phyloP scores from a whole-genome alignment of 2,888 invertebrate genomes.

The Perizoma flavofasciatum region DNA sequence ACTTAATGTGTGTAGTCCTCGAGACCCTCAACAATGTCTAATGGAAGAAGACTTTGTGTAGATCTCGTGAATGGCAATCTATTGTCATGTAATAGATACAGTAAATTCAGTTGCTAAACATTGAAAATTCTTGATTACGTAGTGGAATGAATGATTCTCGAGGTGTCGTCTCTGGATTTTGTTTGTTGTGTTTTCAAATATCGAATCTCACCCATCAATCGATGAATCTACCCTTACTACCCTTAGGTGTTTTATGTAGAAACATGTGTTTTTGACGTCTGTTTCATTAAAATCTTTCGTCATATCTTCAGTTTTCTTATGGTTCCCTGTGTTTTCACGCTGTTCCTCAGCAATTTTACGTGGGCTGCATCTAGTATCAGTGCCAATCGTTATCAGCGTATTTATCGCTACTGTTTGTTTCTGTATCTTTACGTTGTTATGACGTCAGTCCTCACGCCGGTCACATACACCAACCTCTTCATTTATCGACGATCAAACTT shows the following conservation, averaged over 20 bases:
- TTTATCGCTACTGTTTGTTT: constrained; percentile 78
- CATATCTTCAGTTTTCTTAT: constrained; percentile 6
- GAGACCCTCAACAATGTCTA: too few relatives aligned
- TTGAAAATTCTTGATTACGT: too few relatives aligned
- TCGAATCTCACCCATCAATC: constrained; percentile 7
- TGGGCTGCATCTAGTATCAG: constrained; percentile 65
- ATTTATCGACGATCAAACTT: constrained; percentile 35
- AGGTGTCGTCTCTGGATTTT: constrained; percentile 19
- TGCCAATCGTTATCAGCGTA: constrained; percentile 69
- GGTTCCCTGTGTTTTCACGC: constrained; percentile 20
- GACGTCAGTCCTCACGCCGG: constrained; percentile 58
- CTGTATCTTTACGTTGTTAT: constrained; percentile 69
- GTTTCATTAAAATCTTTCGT: neutral
- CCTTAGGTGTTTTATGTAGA: constrained; percentile 8
- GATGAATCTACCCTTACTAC: constrained; percentile 38
- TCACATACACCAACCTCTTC: constrained; percentile 41
- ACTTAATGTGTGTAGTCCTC: too few relatives aligned
- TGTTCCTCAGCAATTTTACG: constrained; percentile 42
- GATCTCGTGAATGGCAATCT: constrained; percentile 36
- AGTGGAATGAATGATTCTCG: constrained; percentile 43
- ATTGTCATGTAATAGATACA: too few relatives aligned
- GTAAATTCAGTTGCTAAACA: too few relatives aligned
- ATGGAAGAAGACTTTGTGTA: too few relatives aligned
- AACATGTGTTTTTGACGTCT: constrained; percentile 2
- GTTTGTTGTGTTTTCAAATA: constrained; percentile 14